These are phyloP conservation scores for Erythrocercus mccallii DNA, from an alignment of 2,113 vertebrate species.

Conservation along the genomic window DNA sequence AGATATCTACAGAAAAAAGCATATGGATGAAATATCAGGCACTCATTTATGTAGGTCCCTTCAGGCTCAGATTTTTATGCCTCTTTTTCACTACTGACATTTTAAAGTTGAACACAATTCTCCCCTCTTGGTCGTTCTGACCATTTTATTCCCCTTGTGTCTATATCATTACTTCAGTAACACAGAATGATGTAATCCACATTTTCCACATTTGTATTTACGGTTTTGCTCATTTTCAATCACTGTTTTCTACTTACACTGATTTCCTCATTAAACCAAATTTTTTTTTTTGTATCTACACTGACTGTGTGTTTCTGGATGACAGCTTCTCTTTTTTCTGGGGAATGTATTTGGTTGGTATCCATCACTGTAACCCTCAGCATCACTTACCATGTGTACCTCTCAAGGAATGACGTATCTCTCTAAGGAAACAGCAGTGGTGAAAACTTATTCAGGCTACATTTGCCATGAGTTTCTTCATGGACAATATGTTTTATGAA, in stretches of 20 bases:
- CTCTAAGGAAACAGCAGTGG: neutral
- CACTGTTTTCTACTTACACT: neutral
- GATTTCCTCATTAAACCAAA: neutral
- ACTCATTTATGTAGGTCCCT: neutral
- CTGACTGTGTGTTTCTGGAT: neutral
- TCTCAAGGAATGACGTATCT: neutral
- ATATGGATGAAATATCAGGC: neutral
- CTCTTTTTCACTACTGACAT: neutral
- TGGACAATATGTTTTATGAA: neutral
- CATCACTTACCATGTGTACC: neutral
- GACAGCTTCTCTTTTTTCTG: neutral
- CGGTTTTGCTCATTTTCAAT: neutral
- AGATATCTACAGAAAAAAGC: neutral
- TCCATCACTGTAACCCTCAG: neutral
- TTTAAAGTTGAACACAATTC: neutral
- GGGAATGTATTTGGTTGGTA: neutral
- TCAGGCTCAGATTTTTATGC: slow-evolving; percentile 11
- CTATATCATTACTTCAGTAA: neutral
- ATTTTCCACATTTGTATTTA: neutral
- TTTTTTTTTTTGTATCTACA: neutral
- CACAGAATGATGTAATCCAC: neutral
- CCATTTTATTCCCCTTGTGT: neutral
- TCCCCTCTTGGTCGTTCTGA: neutral
- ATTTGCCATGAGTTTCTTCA: neutral
- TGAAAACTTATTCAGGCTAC: neutral